A percentile compares a stretch with the other conserved stretches of the same genome.
Evolutionary conservation across 92 coral and sea anemone genomes (phyloP).

Genomic region (Montipora capitata): DNA sequence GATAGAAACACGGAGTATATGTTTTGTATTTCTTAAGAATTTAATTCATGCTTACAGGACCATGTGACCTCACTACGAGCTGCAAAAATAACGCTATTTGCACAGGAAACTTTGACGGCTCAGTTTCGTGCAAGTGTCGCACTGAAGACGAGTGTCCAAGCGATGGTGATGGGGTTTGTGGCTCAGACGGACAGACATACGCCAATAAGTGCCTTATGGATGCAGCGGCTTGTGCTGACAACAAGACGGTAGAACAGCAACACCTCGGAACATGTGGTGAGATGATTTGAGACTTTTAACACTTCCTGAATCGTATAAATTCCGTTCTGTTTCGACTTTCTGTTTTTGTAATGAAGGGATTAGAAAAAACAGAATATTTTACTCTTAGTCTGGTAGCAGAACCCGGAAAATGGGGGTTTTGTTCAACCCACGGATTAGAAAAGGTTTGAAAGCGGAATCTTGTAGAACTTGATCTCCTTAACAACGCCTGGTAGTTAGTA

Average conservation of each 20-base stretch:
- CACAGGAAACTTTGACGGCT: slow-evolving; percentile 84
- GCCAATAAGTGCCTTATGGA: slow-evolving; percentile 76
- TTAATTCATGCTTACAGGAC: slow-evolving; percentile 54
- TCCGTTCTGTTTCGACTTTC: too few species aligned
- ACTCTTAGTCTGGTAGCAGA: too few species aligned
- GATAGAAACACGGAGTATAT: too few species aligned
- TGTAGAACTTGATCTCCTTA: too few species aligned
- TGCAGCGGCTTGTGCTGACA: slow-evolving; percentile 67
- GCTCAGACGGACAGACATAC: slow-evolving; percentile 84
- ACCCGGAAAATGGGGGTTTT: too few species aligned
- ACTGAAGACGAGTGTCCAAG: slow-evolving; percentile 78
- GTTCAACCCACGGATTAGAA: too few species aligned
- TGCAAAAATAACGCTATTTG: slow-evolving; percentile 87
- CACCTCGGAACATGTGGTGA: slow-evolving; percentile 86
- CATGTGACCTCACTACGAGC: slow-evolving; percentile 83
- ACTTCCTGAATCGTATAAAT: too few species aligned
- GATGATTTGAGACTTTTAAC: not conserved
- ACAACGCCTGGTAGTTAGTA: too few species aligned
- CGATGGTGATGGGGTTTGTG: slow-evolving; percentile 82
- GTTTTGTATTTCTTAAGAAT: too few species aligned
- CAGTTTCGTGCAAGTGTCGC: slow-evolving; percentile 88
- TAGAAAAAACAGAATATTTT: too few species aligned
- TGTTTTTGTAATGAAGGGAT: too few species aligned
- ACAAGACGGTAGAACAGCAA: slow-evolving; percentile 15
- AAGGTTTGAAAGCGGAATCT: too few species aligned